Conservation (phyloP, 2,113 vertebrate genomes). For the Panurus biarmicus region DNA sequence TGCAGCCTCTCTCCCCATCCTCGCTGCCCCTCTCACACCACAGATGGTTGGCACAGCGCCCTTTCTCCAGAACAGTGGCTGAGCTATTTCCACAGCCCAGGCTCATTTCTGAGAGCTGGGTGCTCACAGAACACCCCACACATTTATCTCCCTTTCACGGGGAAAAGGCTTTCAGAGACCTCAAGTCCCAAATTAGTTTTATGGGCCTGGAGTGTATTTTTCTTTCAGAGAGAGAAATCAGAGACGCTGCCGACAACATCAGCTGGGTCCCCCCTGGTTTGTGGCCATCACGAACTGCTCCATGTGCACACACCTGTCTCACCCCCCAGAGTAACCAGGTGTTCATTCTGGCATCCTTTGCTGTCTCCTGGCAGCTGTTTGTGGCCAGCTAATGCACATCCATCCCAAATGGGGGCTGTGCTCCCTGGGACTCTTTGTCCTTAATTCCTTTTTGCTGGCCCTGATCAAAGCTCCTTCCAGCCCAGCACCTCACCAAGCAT, state of each 20-base stretch:
- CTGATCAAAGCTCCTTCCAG: background rate
- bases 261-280: background rate
- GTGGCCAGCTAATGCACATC: background rate
- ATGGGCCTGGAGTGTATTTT: background rate
- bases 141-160: constrained; percentile 2
- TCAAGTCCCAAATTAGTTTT: background rate
- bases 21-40: background rate
- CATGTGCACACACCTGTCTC: background rate
- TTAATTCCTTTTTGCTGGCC: background rate
- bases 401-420: background rate
- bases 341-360: background rate
- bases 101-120: background rate
- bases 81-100: background rate
- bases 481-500: background rate
- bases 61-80: background rate
- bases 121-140: background rate
- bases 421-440: background rate
- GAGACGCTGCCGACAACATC: fast-evolving
- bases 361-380: background rate
- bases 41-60: background rate
- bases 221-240: background rate
- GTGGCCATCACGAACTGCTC: background rate
- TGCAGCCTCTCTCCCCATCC: background rate
- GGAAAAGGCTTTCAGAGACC: background rate
- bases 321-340: background rate